A percentile compares a stretch with the other conserved stretches of the same genome.
These are phyloP conservation scores for Trissolcus japonicus DNA, from an alignment of 2,888 invertebrate genomes.

Conservation along the genomic window DNA sequence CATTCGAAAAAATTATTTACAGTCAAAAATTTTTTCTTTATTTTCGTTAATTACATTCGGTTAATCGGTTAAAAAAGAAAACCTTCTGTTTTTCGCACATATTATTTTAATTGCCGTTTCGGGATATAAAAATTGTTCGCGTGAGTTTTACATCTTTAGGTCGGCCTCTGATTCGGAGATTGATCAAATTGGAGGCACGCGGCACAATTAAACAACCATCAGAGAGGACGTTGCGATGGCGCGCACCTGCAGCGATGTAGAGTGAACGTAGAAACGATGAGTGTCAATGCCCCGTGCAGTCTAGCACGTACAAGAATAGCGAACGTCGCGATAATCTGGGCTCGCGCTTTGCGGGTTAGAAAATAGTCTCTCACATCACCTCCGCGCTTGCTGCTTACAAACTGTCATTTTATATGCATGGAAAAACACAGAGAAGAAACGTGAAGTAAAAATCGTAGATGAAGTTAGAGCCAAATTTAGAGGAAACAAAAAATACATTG, in stretches of 20 bases:
- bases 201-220: slow-evolving; percentile 53
- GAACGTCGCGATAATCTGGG: slow-evolving; percentile 52
- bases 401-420: slow-evolving; percentile 34
- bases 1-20: too few species aligned
- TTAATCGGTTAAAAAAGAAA: too few species aligned
- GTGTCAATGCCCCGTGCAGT: slow-evolving; percentile 65
- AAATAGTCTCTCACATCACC: slow-evolving; percentile 36
- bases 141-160: not conserved
- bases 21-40: too few species aligned
- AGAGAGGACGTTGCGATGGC: slow-evolving; percentile 34
- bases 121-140: too few species aligned
- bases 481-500: too few species aligned
- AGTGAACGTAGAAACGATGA: slow-evolving; percentile 48
- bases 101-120: too few species aligned
- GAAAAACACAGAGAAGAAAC: not conserved
- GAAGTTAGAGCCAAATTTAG: too few species aligned
- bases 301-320: slow-evolving; percentile 63
- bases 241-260: slow-evolving; percentile 59
- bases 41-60: too few species aligned
- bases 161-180: slow-evolving; percentile 55
- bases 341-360: slow-evolving; percentile 50
- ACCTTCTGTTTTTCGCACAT: too few species aligned
- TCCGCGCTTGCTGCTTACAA: slow-evolving; percentile 5
- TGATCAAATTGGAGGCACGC: slow-evolving; percentile 67
- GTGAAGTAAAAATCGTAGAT: too few species aligned